A percentile compares a stretch with the other conserved stretches of the same genome.
phyloP scores from a whole-genome alignment of 2,113 vertebrate species.

The Trichechus manatus region DNA sequence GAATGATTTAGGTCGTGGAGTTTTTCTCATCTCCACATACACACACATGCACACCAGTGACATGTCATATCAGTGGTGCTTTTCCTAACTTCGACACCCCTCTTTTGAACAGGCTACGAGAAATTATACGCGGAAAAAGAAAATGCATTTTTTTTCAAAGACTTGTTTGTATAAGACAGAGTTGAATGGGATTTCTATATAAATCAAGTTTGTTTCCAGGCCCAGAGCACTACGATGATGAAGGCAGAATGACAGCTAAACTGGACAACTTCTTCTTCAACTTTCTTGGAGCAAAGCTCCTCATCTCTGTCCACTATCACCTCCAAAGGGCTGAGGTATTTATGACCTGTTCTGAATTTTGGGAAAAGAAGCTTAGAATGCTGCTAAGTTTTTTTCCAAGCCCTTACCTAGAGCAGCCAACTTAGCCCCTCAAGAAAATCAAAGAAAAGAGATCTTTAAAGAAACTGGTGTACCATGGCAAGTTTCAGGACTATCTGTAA shows the following conservation, averaged over 20 bases:
- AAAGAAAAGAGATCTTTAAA: background rate
- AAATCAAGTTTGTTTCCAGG: background rate
- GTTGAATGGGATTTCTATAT: background rate
- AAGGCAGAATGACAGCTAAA: background rate
- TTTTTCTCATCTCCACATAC: slow-evolving; percentile 1
- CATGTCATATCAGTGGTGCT: background rate
- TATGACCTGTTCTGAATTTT: background rate
- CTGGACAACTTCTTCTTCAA: background rate
- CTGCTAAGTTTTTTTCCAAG: slow-evolving; percentile 16
- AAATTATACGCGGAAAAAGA: background rate
- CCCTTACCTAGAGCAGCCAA: background rate
- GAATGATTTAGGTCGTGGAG: background rate
- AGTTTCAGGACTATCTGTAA: background rate
- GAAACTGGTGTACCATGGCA: background rate
- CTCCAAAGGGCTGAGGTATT: background rate
- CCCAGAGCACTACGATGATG: background rate
- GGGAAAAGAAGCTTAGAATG: background rate
- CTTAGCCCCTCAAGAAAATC: background rate
- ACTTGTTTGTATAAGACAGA: background rate
- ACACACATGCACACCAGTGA: background rate
- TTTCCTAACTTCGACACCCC: slow-evolving; percentile 26
- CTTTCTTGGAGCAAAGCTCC: background rate
- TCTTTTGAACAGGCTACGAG: background rate
- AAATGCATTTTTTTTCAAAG: background rate
- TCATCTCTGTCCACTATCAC: background rate